Evolutionary conservation across 1,140 invertebrate species (phyloP).

Genomic region (Drosophila tristis): DNA sequence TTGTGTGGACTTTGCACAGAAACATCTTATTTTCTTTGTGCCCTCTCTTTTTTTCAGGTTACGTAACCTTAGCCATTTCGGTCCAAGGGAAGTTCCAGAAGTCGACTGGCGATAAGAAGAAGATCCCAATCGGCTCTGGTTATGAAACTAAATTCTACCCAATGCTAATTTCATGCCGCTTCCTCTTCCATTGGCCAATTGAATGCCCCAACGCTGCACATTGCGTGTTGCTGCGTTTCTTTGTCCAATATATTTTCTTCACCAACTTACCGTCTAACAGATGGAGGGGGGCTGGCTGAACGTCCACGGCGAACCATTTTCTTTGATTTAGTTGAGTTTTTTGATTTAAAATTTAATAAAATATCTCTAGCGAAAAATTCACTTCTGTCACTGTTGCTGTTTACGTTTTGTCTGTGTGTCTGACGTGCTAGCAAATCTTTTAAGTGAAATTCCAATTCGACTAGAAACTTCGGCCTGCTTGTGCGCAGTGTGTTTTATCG

Average conservation of each 20-base stretch:
- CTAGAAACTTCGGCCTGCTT: conserved; percentile 36
- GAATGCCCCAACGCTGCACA: background rate
- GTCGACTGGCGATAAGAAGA: conserved; percentile 7
- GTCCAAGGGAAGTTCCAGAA: conserved; percentile 28
- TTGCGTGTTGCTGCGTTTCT: conserved; percentile 3
- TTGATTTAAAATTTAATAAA: background rate
- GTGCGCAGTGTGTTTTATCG: background rate
- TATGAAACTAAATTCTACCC: conserved; percentile 29
- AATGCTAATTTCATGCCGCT: background rate
- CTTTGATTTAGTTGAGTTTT: conserved; percentile 48
- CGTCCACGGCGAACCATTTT: conserved; percentile 91
- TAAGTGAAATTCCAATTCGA: conserved; percentile 33
- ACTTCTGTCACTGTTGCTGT: conserved; percentile 16
- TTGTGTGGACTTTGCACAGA: conserved; percentile 37
- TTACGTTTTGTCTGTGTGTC: conserved; percentile 4
- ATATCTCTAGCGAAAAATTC: conserved; percentile 29
- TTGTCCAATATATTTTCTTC: conserved; percentile 3
- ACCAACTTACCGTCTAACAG: conserved; percentile 85
- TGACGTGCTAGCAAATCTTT: conserved; percentile 13
- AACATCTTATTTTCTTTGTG: conserved; percentile 24
- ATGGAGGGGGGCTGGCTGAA: conserved; percentile 88
- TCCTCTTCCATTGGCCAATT: background rate
- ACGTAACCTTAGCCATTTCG: conserved; percentile 53
- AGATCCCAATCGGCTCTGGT: conserved; percentile 35
- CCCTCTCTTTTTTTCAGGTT: conserved; percentile 55